These are phyloP conservation scores for Portunus trituberculatus DNA, from an alignment of 1,140 invertebrate species.

Conservation along the genomic window DNA sequence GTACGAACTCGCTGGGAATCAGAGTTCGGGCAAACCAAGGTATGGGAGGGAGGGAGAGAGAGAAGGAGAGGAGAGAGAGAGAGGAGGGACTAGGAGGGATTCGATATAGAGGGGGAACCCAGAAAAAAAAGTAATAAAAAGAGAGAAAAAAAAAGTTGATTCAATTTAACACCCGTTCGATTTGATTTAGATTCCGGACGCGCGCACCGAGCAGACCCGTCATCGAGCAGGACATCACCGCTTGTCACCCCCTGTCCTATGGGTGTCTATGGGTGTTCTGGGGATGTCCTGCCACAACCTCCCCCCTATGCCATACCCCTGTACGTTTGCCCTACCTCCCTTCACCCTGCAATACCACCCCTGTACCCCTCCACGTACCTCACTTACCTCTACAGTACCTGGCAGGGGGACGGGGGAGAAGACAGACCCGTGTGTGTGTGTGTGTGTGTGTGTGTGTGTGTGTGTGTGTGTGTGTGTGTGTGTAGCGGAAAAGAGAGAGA, in stretches of 20 bases:
- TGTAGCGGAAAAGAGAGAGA: no score
- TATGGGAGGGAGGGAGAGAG: neutral
- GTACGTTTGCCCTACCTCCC: no score
- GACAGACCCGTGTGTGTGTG: neutral
- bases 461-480: conserved; percentile 33
- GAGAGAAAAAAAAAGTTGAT: neutral
- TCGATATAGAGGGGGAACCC: neutral
- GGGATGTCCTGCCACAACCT: no score
- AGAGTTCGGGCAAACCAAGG: neutral
- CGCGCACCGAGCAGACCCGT: neutral
- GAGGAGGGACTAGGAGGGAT: neutral
- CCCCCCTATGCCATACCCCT: neutral
- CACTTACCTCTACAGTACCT: neutral
- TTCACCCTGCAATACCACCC: no score
- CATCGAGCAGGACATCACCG: neutral
- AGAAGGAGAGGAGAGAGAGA: neutral
- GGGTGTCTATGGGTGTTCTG: neutral
- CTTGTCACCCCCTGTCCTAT: conserved; percentile 34
- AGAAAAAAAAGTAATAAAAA: neutral
- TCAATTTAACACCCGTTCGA: conserved; percentile 57
- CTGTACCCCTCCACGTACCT: no score
- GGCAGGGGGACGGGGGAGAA: neutral
- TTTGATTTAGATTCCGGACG: conserved; percentile 22
- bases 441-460: conserved; percentile 18
- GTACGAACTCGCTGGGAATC: neutral